Evolutionary conservation across 2,113 vertebrate genomes (phyloP), one percentile per base, ranked within the genome.

Genomic region (Rhinoderma darwinii): DNA sequence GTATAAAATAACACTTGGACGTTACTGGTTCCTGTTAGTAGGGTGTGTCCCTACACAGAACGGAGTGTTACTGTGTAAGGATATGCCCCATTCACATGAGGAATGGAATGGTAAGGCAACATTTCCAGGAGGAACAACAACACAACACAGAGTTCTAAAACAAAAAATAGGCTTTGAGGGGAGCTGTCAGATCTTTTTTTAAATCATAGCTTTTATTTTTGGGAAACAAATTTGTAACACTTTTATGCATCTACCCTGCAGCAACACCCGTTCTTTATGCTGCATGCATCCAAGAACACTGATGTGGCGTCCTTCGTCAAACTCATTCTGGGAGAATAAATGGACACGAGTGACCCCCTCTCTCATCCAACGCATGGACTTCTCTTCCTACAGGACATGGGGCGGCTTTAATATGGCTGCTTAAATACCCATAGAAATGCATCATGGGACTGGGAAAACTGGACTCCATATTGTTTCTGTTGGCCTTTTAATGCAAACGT

Each of bases 301-400:
- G 98, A 99, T 81, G 97, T 98, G 94, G 97, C 97, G 77, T 96
- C 95, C 93, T 99, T 99, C 92, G 98, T 99, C 91, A 98, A 96
- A 90, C 92, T 94, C 91, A 96, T 98, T 94, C 91, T 99, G 90
- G 96, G 96, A 90, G 96, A 96, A 14, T 86, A 86, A 86, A 17
- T 5, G 88, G 86, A 89, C 92, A 92, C 93, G 89, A 90, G 88
- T 88, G 76, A 82, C 63, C 89, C 88, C 54, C 90, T 86, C 87
- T 91, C 91, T 93, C 92, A 11, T 68, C 63, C 11, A 72, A 41
- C 76, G 47, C 63, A 86, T 25, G 76, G 84, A 86, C 84, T 72
- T 80, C 35, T 86, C 75, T 37, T 86, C 61, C 35, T 27, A 66
- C 63, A 70, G 63, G 61, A 78, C 84, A 32, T 44, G 75, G 39